These are phyloP conservation scores for Tangara arthus DNA, from an alignment of 2,797 vertebrate species.

Conservation along the genomic window DNA sequence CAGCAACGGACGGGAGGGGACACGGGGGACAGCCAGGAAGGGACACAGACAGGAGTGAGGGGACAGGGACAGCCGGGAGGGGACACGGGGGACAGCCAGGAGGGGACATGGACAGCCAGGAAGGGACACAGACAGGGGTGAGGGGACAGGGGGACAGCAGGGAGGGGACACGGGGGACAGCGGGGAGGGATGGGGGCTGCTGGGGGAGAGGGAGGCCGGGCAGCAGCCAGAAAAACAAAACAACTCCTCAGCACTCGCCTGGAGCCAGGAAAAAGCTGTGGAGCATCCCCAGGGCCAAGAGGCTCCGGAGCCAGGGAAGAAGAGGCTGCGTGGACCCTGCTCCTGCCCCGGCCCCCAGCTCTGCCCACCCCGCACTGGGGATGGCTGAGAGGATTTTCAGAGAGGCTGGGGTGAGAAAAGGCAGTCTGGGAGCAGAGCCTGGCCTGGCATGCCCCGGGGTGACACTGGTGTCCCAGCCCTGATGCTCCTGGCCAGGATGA, in stretches of 20 bases:
- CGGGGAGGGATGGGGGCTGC: not conserved
- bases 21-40: no score
- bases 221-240: conserved; percentile 40
- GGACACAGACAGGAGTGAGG: no score
- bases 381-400: rapidly evolving
- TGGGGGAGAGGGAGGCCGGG: not conserved
- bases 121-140: not conserved
- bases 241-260: not conserved
- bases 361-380: not conserved
- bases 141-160: no score
- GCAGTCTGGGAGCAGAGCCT: not conserved
- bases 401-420: not conserved
- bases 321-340: not conserved
- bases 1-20: no score
- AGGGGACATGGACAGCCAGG: not conserved
- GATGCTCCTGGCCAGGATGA: not conserved
- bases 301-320: not conserved
- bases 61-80: no score
- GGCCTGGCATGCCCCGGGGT: not conserved
- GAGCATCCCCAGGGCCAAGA: conserved; percentile 9
- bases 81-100: no score
- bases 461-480: rapidly evolving
- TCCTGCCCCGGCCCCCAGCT: not conserved
- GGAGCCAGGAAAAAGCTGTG: conserved; percentile 46
- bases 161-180: not conserved